Evolutionary conservation across 2,888 invertebrate genomes (phyloP).

Genomic region (Erynnis tages): DNA sequence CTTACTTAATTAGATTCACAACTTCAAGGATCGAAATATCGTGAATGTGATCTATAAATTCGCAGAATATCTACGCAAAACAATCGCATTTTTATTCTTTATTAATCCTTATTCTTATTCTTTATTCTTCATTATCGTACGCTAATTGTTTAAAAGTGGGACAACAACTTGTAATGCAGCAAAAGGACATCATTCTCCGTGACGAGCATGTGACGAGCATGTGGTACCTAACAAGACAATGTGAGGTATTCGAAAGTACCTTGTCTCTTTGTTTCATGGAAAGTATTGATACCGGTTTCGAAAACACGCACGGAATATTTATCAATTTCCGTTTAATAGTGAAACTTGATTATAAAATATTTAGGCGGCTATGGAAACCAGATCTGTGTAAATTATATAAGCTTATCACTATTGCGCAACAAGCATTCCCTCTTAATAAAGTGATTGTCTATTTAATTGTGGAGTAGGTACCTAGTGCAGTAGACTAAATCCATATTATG

Average conservation of each 20-base stretch:
- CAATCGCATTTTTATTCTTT: slow-evolving; percentile 21
- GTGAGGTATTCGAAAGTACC: slow-evolving; percentile 35
- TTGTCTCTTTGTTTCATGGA: too few species aligned
- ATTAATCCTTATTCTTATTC: too few species aligned
- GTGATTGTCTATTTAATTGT: background rate
- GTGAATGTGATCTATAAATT: background rate
- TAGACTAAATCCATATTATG: too few species aligned
- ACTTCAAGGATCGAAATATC: slow-evolving; percentile 6
- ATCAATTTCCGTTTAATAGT: slow-evolving; percentile 22
- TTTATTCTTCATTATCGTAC: too few species aligned
- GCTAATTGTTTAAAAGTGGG: slow-evolving; percentile 16
- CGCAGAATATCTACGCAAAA: slow-evolving; percentile 1
- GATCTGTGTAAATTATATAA: slow-evolving; percentile 6
- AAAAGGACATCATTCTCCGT: slow-evolving; percentile 20
- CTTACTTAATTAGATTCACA: background rate
- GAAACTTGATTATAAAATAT: slow-evolving; percentile 21
- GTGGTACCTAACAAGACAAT: too few species aligned
- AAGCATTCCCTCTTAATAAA: background rate
- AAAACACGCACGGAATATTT: slow-evolving; percentile 37
- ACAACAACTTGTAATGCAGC: slow-evolving; percentile 10
- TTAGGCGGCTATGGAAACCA: slow-evolving; percentile 6
- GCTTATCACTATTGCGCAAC: background rate
- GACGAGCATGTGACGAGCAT: slow-evolving; percentile 26
- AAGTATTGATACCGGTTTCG: slow-evolving; percentile 36
- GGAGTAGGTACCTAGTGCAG: too few species aligned